These are phyloP conservation scores for Strongylocentrotus purpuratus DNA, from an alignment of 35 echinoderm and acorn worm genomes.

Conservation along the genomic window DNA sequence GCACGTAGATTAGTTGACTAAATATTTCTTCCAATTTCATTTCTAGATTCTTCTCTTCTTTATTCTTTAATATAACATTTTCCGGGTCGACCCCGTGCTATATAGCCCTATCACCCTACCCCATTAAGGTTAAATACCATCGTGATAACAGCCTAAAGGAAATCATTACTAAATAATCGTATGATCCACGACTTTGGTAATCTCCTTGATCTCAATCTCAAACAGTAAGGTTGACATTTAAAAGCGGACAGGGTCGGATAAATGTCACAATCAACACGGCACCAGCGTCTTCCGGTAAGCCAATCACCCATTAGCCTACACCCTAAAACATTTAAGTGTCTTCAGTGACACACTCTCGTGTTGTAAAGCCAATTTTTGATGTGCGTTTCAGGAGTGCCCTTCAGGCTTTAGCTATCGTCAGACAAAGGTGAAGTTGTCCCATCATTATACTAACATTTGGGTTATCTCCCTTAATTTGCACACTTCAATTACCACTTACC, in stretches of 20 bases:
- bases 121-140: no score
- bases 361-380: neutral
- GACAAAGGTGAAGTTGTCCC: neutral
- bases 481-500: neutral
- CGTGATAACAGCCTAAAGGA: no score
- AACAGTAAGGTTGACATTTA: neutral
- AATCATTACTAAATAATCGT: no score
- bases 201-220: neutral
- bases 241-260: neutral
- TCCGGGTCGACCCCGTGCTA: no score
- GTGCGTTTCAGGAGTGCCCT: neutral
- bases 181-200: neutral
- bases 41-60: no score
- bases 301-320: neutral
- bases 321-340: neutral
- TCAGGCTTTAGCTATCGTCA: neutral
- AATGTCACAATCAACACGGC: neutral
- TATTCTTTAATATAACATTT: no score
- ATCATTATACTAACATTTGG: neutral
- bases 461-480: neutral
- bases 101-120: no score
- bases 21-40: no score
- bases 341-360: neutral
- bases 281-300: neutral
- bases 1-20: no score